These are phyloP conservation scores for Phalanger gymnotis DNA, from an alignment of 2,797 vertebrate genomes.

Conservation along the genomic window DNA sequence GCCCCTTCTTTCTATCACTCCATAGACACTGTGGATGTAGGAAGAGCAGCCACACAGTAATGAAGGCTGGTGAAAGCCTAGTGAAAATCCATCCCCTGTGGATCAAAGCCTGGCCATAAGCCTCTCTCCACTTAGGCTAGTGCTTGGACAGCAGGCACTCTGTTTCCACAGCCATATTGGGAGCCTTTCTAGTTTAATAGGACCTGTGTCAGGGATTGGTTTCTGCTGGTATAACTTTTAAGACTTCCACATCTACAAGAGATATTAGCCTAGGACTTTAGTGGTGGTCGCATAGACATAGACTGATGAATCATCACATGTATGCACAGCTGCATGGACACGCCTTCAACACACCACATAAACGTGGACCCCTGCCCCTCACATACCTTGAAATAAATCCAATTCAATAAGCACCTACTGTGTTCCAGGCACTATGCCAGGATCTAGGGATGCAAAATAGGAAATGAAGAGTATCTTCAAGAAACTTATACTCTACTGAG, in stretches of 20 bases:
- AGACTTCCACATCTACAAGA: background rate
- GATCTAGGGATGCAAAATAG: background rate
- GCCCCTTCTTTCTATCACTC: background rate
- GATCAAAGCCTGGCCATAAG: background rate
- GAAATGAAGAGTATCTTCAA: background rate
- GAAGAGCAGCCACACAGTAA: background rate
- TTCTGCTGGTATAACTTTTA: background rate
- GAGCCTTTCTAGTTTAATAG: background rate
- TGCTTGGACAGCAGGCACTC: background rate
- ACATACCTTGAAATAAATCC: background rate
- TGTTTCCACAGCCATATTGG: background rate
- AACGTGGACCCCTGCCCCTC: background rate
- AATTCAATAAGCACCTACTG: background rate
- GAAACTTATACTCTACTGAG: slow-evolving; percentile 4
- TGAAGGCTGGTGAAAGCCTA: background rate
- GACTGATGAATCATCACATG: background rate
- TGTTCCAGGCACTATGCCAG: background rate
- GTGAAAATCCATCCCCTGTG: background rate
- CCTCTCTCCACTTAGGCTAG: background rate
- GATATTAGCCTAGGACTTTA: background rate
- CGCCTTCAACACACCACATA: background rate
- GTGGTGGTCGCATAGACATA: background rate
- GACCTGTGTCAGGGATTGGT: background rate
- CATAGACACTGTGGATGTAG: background rate
- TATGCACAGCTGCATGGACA: background rate